Evolutionary conservation across 1,140 invertebrate species (phyloP).

Genomic region (Hydropsyche tenuis): DNA sequence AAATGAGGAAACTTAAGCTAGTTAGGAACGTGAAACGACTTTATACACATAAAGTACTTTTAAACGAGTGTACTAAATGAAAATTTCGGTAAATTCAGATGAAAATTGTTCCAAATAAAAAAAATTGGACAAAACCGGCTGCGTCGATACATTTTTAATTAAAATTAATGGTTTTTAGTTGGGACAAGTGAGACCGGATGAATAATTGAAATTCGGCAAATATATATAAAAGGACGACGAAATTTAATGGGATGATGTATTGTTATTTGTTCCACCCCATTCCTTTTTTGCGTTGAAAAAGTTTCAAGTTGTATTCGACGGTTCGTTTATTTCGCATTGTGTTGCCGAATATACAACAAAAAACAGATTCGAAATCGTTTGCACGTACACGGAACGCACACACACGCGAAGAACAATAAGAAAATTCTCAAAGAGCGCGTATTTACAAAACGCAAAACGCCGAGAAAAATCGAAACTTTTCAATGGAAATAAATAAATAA

Average conservation of each 20-base stretch:
- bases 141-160: too few relatives aligned
- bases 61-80: too few relatives aligned
- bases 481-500: neutral
- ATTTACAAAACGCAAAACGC: neutral
- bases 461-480: neutral
- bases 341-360: too few relatives aligned
- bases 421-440: neutral
- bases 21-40: too few relatives aligned
- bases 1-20: too few relatives aligned
- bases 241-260: slow-evolving; percentile 17
- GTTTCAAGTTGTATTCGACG: slow-evolving; percentile 19
- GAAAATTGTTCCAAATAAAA: too few relatives aligned
- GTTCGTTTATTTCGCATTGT: neutral
- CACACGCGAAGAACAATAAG: neutral
- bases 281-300: slow-evolving; percentile 6
- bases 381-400: neutral
- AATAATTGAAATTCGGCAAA: too few relatives aligned
- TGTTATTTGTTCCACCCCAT: neutral
- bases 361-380: neutral
- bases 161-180: too few relatives aligned
- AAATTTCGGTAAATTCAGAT: too few relatives aligned
- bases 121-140: neutral
- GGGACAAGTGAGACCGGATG: too few relatives aligned
- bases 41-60: too few relatives aligned
- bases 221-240: neutral